phyloP scores from a whole-genome alignment of 2,113 vertebrate genomes.

The Grammomys dolichurus region DNA sequence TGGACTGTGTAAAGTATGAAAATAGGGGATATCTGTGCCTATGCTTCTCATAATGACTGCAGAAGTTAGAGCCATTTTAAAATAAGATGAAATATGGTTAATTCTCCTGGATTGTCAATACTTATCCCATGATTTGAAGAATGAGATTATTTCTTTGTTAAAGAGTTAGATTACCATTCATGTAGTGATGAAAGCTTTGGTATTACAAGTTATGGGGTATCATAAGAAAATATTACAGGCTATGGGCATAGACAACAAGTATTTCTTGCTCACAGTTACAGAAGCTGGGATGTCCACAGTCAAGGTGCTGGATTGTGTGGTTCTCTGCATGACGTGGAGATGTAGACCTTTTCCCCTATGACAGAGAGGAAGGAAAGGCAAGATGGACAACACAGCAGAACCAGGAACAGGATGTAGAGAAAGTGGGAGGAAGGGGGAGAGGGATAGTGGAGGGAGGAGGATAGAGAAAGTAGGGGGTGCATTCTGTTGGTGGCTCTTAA shows the following conservation, averaged over 20 bases:
- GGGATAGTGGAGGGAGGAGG: background rate
- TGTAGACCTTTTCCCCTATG: background rate
- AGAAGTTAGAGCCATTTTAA: background rate
- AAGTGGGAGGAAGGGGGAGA: background rate
- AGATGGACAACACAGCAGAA: background rate
- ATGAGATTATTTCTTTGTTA: background rate
- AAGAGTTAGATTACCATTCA: background rate
- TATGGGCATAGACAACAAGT: background rate
- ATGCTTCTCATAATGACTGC: background rate
- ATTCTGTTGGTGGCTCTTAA: background rate
- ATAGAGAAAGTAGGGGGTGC: background rate
- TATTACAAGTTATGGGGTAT: background rate
- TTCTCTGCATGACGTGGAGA: background rate
- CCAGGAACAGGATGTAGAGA: background rate
- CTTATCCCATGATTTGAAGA: background rate
- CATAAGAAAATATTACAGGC: background rate
- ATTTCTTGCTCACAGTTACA: background rate
- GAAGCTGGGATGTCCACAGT: background rate
- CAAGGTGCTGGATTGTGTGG: background rate
- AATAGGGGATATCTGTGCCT: background rate
- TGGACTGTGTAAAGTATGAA: background rate
- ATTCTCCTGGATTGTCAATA: background rate
- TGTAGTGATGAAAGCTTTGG: background rate
- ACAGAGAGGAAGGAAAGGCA: background rate
- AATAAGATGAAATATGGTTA: background rate